Base-by-base conservation (phyloP, 2,888 invertebrate species). In the Mamestra brassicae region DNA sequence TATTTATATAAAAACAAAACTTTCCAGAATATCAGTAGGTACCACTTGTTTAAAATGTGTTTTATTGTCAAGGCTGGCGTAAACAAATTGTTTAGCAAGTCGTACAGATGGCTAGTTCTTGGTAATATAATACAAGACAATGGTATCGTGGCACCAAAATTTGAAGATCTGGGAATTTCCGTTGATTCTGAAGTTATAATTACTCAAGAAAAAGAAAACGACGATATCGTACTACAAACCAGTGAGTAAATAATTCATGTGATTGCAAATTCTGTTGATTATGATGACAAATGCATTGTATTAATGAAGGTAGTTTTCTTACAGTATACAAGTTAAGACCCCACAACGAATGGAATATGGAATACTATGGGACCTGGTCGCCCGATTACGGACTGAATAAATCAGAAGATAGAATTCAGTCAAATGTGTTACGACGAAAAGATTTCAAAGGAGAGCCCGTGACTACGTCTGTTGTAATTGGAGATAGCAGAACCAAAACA, bases 171-270 rank as follows among this genome's bases (percentile, higher is more conserved):
- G 4, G 76, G 80, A n/a, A 87, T 95, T 72, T 81, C 91, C 2
- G 74, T 90, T n/a, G 92, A 95, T 87, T 92, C 95, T 5, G 92
- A 95, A 78, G 89, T 95, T 17, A 86, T 93, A 15, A 45, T 94
- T 15, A 81, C 92, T 6, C 83, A 89, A 65, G 86, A 86, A 70
- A 76, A 68, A 38, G 74, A 64, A 6, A 80, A 80, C 52, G 7
- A 84, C 55, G 67, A 72, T 13, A 88, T 85, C 69, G 50, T 83
- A 26, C 70, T 95, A 54, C 84, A 87, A 7, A 84, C 88, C 74
- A 84, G 94, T 95, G 78, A 90, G 92, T 78, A 42, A 45, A 26
- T 15, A 15, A 47, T 66, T 66, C 0, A 50, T 64, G 11, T 38
- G 5, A 13, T 13, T n/a, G 5, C 5, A 38, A 38, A 4, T 34